Conservation (phyloP, 2,797 vertebrate species). For the Yasuhikotakia modesta region DNA sequence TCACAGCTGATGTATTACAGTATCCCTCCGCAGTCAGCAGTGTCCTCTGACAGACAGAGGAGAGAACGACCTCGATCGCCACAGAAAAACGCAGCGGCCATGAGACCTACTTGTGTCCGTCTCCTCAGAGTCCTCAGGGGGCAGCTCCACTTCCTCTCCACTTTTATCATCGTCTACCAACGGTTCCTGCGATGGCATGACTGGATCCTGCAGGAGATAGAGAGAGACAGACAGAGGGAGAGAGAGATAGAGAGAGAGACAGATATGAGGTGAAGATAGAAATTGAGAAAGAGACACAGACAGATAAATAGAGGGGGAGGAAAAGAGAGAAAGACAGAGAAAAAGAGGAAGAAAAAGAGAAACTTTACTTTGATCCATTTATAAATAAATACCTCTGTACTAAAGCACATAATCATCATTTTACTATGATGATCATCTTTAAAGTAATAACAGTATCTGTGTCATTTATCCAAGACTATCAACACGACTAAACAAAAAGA, state of each 20-base stretch:
- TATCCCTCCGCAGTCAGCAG: conserved; percentile 30
- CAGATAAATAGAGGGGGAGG: no score
- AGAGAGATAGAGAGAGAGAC: conserved; percentile 3
- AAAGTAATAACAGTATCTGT: no score
- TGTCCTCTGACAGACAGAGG: conserved; percentile 33
- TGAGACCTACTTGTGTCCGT: conserved; percentile 85
- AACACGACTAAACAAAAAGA: no score
- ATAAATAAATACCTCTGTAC: no score
- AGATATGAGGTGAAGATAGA: no score
- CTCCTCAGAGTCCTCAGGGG: conserved; percentile 87
- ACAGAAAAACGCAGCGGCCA: conserved; percentile 15
- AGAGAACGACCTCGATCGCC: conserved; percentile 54
- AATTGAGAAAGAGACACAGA: no score
- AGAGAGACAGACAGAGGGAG: conserved; percentile 26
- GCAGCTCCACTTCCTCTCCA: conserved; percentile 84
- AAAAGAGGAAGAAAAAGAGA: no score
- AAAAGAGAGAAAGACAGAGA: no score
- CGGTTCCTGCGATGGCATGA: conserved; percentile 98
- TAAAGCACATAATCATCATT: no score
- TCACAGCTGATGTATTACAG: conserved; percentile 22
- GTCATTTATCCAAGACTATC: no score
- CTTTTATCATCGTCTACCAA: conserved; percentile 83
- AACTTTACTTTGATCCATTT: no score
- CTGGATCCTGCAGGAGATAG: conserved; percentile 86
- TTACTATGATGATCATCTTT: no score